Evolutionary conservation across 2,797 vertebrate species (phyloP).

Genomic region (Intellagama lesueurii): DNA sequence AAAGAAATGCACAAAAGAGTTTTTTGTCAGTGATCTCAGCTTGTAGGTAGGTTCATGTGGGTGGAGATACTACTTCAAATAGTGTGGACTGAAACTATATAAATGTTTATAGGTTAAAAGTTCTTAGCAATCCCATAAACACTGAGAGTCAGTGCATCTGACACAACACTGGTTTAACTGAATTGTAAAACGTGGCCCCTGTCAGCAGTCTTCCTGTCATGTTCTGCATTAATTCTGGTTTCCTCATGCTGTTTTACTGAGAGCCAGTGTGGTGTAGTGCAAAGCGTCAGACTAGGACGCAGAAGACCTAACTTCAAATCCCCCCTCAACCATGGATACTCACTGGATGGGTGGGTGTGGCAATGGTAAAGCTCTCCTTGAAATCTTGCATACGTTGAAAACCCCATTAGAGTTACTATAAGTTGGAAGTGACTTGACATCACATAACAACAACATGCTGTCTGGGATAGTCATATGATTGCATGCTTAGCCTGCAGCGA

Average conservation of each 20-base stretch:
- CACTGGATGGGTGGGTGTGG: too few relatives aligned
- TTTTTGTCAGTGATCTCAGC: background rate
- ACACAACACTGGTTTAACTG: background rate
- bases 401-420: too few relatives aligned
- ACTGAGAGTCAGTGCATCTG: background rate
- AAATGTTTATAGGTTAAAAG: background rate
- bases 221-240: background rate
- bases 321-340: too few relatives aligned
- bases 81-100: background rate
- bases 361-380: too few relatives aligned
- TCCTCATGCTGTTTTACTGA: background rate
- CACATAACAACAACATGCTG: too few relatives aligned
- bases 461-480: background rate
- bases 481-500: background rate
- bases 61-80: background rate
- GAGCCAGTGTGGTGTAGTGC: too few relatives aligned
- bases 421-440: too few relatives aligned
- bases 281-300: too few relatives aligned
- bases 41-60: background rate
- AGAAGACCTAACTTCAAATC: too few relatives aligned
- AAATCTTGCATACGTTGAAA: too few relatives aligned
- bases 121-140: background rate
- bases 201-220: background rate
- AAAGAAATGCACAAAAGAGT: background rate
- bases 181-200: background rate